phyloP scores from a whole-genome alignment of 2,797 vertebrate species.

The Phalloptychus januarius region DNA sequence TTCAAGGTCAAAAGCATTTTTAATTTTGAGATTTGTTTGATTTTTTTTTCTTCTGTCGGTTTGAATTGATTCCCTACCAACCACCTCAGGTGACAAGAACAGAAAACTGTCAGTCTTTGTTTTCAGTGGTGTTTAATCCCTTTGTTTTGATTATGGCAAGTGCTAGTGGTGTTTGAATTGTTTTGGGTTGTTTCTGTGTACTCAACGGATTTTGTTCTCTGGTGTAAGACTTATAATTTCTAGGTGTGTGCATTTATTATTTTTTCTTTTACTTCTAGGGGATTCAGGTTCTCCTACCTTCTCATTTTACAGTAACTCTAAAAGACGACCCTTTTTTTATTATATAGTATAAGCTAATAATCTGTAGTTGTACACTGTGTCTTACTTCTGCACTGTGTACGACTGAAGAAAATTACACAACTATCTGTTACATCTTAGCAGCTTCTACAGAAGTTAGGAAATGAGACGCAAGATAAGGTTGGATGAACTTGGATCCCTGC shows the following conservation, averaged over 20 bases:
- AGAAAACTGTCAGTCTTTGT: conserved; percentile 78
- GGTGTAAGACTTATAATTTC: conserved; percentile 87
- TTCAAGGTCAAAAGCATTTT: conserved; percentile 79
- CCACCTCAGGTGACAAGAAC: conserved; percentile 66
- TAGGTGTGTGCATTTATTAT: conserved; percentile 78
- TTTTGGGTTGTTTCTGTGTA: conserved; percentile 88
- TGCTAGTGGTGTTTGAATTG: conserved; percentile 89
- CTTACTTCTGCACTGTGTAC: conserved; percentile 15
- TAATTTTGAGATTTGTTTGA: conserved; percentile 76
- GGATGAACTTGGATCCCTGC: conserved; percentile 84
- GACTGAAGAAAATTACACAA: conserved; percentile 14
- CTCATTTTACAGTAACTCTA: conserved; percentile 49
- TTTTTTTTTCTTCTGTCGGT: conserved; percentile 57
- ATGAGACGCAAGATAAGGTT: conserved; percentile 63
- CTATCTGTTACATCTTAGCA: conserved; percentile 21
- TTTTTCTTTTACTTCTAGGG: conserved; percentile 75
- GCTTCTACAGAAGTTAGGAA: conserved; percentile 25
- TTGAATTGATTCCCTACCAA: conserved; percentile 71
- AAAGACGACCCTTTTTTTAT: conserved; percentile 2
- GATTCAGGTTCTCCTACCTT: conserved; percentile 94
- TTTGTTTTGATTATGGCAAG: conserved; percentile 84
- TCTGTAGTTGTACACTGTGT: conserved; percentile 2
- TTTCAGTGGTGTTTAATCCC: conserved; percentile 87
- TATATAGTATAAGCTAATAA: conserved; percentile 10
- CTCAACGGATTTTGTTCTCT: conserved; percentile 87